These are phyloP conservation scores for Chelonus insularis DNA, from an alignment of 1,140 invertebrate genomes.

Conservation along the genomic window DNA sequence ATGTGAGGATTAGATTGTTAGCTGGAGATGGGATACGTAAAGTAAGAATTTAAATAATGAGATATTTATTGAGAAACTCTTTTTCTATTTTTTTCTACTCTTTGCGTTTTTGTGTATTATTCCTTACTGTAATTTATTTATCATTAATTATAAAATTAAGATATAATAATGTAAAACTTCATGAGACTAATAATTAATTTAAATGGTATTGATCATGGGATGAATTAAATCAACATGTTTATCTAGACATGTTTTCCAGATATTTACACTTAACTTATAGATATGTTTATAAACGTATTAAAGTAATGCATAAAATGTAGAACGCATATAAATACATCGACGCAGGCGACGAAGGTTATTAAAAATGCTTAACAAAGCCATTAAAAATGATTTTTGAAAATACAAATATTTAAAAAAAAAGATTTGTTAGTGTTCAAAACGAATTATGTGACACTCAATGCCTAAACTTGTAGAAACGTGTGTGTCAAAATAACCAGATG, in stretches of 20 bases:
- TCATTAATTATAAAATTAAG: no score
- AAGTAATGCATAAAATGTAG: neutral
- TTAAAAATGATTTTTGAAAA: slow-evolving; percentile 6
- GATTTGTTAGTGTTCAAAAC: slow-evolving; percentile 28
- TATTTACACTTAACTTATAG: neutral
- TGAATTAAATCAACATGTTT: neutral
- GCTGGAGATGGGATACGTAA: no score
- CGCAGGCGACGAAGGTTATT: slow-evolving; percentile 22
- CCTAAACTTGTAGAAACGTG: slow-evolving; percentile 24
- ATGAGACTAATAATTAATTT: no score
- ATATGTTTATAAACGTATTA: neutral
- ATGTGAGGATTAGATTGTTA: neutral
- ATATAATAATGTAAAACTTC: no score
- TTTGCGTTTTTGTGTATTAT: no score
- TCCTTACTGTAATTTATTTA: no score
- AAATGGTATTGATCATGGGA: neutral
- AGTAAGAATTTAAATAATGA: no score
- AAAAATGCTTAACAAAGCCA: slow-evolving; percentile 8
- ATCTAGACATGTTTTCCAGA: neutral
- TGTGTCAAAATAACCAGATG: slow-evolving; percentile 14
- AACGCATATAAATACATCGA: slow-evolving; percentile 27
- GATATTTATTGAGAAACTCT: no score
- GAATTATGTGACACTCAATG: slow-evolving; percentile 18
- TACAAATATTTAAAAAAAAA: slow-evolving; percentile 10
- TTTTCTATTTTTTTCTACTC: no score